phyloP scores from a whole-genome alignment of 2,888 invertebrate genomes.

The Elmis aenea region DNA sequence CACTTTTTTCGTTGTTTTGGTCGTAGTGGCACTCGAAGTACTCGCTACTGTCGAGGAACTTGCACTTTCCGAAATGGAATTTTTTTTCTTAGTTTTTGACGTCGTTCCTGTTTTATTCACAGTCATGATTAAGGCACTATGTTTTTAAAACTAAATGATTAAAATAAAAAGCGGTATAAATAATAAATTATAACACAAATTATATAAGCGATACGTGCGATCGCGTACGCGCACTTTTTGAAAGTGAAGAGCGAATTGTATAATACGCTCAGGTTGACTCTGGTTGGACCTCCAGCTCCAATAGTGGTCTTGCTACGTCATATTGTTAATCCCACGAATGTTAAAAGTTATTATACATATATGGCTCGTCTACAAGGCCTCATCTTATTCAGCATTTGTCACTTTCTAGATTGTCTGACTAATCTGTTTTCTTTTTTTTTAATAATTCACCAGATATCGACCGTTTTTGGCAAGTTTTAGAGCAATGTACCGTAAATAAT shows the following conservation, averaged over 20 bases:
- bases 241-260: conserved; percentile 6
- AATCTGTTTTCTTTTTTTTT: too few relatives aligned
- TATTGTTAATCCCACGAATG: conserved; percentile 1
- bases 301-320: conserved; percentile 1
- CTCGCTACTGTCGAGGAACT: conserved; percentile 24
- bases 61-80: conserved; percentile 19
- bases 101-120: conserved; percentile 36
- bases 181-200: neutral
- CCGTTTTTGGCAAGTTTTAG: too few relatives aligned
- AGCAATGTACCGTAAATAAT: too few relatives aligned
- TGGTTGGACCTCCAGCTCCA: neutral
- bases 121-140: conserved; percentile 30
- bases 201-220: conserved; percentile 1
- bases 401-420: too few relatives aligned
- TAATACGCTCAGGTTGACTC: neutral
- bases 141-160: conserved; percentile 2
- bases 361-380: conserved; percentile 1
- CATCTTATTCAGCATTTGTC: too few relatives aligned
- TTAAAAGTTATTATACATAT: conserved; percentile 2
- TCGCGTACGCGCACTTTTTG: conserved; percentile 8
- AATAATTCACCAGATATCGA: too few relatives aligned
- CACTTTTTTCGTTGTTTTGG: conserved; percentile 26
- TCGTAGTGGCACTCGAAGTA: conserved; percentile 22
- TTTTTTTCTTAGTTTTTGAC: conserved; percentile 35
- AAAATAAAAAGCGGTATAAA: neutral